Conservation (phyloP, 2,797 vertebrate species). For the Sciurus carolinensis region DNA sequence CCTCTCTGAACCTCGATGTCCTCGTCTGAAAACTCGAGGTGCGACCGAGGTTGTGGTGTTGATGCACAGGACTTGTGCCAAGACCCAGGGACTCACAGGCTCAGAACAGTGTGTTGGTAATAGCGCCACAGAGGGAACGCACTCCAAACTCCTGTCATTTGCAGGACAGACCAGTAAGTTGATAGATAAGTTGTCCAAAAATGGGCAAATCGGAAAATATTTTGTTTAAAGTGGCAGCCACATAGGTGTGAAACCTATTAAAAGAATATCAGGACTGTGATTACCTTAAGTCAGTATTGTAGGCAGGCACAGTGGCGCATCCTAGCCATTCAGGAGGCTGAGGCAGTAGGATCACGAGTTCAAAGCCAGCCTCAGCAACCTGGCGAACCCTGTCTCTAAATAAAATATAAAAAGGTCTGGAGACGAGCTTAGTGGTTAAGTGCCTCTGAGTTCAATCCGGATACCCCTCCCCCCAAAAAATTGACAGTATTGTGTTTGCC, state of each 20-base stretch:
- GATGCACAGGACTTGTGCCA: neutral
- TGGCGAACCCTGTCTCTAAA: too few relatives aligned
- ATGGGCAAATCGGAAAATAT: neutral
- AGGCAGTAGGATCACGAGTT: too few relatives aligned
- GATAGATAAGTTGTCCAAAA: neutral
- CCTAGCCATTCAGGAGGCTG: too few relatives aligned
- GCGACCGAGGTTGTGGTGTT: neutral
- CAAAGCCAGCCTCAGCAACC: too few relatives aligned
- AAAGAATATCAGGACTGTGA: neutral
- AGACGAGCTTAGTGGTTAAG: too few relatives aligned
- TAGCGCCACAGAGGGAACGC: neutral
- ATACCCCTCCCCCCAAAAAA: too few relatives aligned
- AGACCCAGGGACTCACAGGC: accelerated
- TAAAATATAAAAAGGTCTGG: too few relatives aligned
- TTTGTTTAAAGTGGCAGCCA: neutral
- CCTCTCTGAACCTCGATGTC: neutral
- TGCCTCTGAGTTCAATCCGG: too few relatives aligned
- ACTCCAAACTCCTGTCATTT: neutral
- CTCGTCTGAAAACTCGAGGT: neutral
- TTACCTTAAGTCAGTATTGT: neutral
- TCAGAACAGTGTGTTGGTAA: accelerated
- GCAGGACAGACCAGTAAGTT: neutral
- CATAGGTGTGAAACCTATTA: neutral
- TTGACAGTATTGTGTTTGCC: neutral
- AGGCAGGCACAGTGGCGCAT: neutral